Evolutionary conservation across 2,113 vertebrate species (phyloP).

Genomic region (Alexandromys fortis): DNA sequence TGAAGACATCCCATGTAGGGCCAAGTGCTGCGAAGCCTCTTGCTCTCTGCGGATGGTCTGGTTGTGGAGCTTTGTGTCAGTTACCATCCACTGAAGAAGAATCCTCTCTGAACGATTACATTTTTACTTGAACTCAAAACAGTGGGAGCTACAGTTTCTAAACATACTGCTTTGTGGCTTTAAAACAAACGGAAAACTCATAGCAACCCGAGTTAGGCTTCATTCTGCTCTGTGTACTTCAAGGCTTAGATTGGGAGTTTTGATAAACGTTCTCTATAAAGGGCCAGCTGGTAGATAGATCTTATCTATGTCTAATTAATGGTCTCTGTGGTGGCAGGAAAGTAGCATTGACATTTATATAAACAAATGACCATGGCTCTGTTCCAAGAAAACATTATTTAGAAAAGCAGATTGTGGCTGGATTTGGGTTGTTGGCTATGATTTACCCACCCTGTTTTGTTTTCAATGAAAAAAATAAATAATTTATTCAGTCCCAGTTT

Average conservation of each 20-base stretch:
- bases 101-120: neutral
- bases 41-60: neutral
- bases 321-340: neutral
- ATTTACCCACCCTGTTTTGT: neutral
- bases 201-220: neutral
- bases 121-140: conserved; percentile 23
- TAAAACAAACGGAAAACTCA: neutral
- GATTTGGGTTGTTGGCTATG: neutral
- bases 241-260: neutral
- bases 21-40: neutral
- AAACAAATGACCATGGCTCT: neutral
- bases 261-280: conserved; percentile 13
- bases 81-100: neutral
- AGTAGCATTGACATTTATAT: neutral
- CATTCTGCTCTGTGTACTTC: neutral
- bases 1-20: neutral
- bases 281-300: neutral
- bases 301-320: neutral
- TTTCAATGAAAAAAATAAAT: neutral
- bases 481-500: neutral
- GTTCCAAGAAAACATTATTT: conserved; percentile 24
- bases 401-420: neutral
- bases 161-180: neutral
- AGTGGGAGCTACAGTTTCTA: neutral
- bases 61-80: too few species aligned